Base-by-base conservation (phyloP, 2,888 invertebrate species). In the Erpobdella octoculata region DNA sequence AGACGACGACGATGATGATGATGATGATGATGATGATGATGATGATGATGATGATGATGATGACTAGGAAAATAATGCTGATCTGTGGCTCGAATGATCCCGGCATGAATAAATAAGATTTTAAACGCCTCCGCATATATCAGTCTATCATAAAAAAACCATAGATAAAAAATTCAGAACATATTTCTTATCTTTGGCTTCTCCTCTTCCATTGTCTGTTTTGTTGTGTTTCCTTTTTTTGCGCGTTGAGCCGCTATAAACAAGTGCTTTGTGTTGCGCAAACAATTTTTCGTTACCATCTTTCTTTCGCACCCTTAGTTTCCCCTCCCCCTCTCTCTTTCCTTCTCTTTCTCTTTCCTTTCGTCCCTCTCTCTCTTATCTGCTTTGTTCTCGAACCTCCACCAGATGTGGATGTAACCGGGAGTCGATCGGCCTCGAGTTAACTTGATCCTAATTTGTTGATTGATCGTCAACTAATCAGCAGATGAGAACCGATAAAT, bases 51-150 rank as follows among this genome's bases (percentile, higher is more conserved):
- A 68, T 28, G 46, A 68, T 46, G 48, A 33, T 68, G 68, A 46
- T 68, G n/a, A 31, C 46, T 21, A 68, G 31, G 48, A 48, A 25
- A 12, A 35, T 8, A 12, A 64, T 64, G 33, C 31, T 33, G 6
- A 64, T 62, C 62, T 31, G 85, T 78, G 89, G 81, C 8, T 91
- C 86, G 81, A 91, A 89, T 69, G 87, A 80, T 58, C 89, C 88
- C n/a, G 91, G 86, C 1, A n/a, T n/a, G n/a, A n/a, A n/a, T n/a
- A n/a, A n/a, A n/a, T n/a, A n/a, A n/a, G n/a, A n/a, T n/a, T n/a
- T n/a, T n/a, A 15, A 46, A 46, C n/a, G 46, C 15, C n/a, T 46
- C 46, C 15, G 15, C n/a, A n/a, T n/a, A n/a, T n/a, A n/a, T n/a
- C n/a, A n/a, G n/a, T n/a, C n/a, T n/a, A n/a, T n/a, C n/a, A n/a